Evolutionary conservation across 2,888 invertebrate species (phyloP).

Genomic region (Argyresthia goedartella): DNA sequence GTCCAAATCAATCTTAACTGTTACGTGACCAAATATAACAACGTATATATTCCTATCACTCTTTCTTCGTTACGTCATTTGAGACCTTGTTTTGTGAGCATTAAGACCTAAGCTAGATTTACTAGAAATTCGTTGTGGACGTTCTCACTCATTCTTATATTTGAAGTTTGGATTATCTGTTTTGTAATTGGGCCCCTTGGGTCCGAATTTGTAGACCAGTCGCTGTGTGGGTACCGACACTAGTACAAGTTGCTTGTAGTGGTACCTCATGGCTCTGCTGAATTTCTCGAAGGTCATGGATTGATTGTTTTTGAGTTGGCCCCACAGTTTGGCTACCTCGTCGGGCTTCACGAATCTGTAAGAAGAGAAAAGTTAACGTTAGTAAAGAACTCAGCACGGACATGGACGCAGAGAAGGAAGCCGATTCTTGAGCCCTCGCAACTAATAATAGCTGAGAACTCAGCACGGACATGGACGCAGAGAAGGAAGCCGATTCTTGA

Average conservation of each 20-base stretch:
- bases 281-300: slow-evolving; percentile 95
- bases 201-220: slow-evolving; percentile 86
- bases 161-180: slow-evolving; percentile 73
- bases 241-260: slow-evolving; percentile 82
- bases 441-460: too few relatives aligned
- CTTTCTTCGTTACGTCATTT: neutral
- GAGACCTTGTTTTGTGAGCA: neutral
- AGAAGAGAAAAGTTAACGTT: too few relatives aligned
- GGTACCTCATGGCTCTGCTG: slow-evolving; percentile 90
- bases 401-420: too few relatives aligned
- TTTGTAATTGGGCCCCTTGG: slow-evolving; percentile 83
- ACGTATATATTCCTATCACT: neutral
- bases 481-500: too few relatives aligned
- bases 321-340: slow-evolving; percentile 90
- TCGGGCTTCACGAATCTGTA: slow-evolving; percentile 86
- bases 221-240: slow-evolving; percentile 81
- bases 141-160: slow-evolving; percentile 47
- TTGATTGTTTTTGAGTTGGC: slow-evolving; percentile 85
- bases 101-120: slow-evolving; percentile 15
- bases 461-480: too few relatives aligned
- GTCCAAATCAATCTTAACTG: neutral
- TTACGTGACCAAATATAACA: neutral
- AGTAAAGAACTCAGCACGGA: too few relatives aligned
- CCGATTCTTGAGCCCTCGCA: too few relatives aligned
- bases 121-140: slow-evolving; percentile 38